Conservation (phyloP, 2,797 vertebrate genomes). For the Pipistrellus kuhlii region DNA sequence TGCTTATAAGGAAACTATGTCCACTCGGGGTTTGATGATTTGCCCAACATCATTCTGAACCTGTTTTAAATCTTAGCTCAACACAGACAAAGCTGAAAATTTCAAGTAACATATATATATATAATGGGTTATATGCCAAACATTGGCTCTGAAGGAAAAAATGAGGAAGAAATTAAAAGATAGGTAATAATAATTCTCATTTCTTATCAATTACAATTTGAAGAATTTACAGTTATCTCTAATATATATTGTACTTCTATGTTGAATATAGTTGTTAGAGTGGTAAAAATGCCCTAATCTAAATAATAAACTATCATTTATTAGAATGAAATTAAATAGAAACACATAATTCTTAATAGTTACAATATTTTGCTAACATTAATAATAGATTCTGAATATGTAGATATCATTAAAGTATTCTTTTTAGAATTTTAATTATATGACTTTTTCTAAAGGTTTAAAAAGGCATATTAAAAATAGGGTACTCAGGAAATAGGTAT, state of each 20-base stretch:
- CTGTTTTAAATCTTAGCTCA: slow-evolving; percentile 13
- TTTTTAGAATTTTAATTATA: slow-evolving; percentile 4
- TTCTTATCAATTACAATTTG: slow-evolving; percentile 19
- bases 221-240: not conserved
- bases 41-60: not conserved
- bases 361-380: not conserved
- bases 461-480: not conserved
- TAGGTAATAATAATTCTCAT: slow-evolving; percentile 11
- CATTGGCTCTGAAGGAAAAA: not conserved
- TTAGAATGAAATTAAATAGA: slow-evolving; percentile 26
- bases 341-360: slow-evolving; percentile 6
- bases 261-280: not conserved
- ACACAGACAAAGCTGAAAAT: not conserved
- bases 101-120: not conserved
- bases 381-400: not conserved
- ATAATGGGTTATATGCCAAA: not conserved
- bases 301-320: slow-evolving; percentile 17
- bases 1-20: not conserved
- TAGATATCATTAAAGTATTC: not conserved
- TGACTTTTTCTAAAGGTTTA: slow-evolving; percentile 4
- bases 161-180: slow-evolving; percentile 9
- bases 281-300: not conserved
- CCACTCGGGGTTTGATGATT: not conserved
- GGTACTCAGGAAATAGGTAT: not conserved
- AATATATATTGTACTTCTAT: slow-evolving; percentile 47